Conservation (phyloP, 2,888 invertebrate species). For the Tenthredo distinguenda region DNA sequence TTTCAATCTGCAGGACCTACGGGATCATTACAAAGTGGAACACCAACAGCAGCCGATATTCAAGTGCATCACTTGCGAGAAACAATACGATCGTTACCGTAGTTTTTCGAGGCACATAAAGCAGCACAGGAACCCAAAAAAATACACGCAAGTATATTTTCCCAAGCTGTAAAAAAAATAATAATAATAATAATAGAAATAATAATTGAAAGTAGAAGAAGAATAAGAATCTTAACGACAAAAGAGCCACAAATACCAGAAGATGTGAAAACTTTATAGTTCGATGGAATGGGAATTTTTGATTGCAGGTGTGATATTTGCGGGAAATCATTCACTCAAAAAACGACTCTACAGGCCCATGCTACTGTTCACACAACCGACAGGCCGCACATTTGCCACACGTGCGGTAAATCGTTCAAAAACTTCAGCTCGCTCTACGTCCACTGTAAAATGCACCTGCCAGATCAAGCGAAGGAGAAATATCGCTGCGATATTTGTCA, state of each 20-base stretch:
- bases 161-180: background rate
- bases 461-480: conserved; percentile 66
- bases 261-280: background rate
- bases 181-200: background rate
- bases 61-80: conserved; percentile 66
- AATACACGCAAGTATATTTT: conserved; percentile 64
- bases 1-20: conserved; percentile 56
- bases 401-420: conserved; percentile 70
- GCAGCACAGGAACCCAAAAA: conserved; percentile 63
- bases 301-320: conserved; percentile 67
- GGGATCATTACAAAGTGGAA: conserved; percentile 62
- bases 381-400: conserved; percentile 65
- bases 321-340: conserved; percentile 68
- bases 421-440: conserved; percentile 66
- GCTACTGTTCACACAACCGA: conserved; percentile 67
- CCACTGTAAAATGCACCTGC: conserved; percentile 67
- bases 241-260: background rate
- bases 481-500: conserved; percentile 65
- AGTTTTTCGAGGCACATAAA: conserved; percentile 69
- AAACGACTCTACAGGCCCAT: conserved; percentile 65
- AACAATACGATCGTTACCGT: conserved; percentile 66
- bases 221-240: background rate
- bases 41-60: conserved; percentile 65
- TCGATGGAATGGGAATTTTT: background rate
- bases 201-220: background rate